Percentiles rank a stretch among this genome's conserved stretches.
These are phyloP conservation scores for Macrotus californicus DNA, from an alignment of 2,113 vertebrate species.

Conservation along the genomic window DNA sequence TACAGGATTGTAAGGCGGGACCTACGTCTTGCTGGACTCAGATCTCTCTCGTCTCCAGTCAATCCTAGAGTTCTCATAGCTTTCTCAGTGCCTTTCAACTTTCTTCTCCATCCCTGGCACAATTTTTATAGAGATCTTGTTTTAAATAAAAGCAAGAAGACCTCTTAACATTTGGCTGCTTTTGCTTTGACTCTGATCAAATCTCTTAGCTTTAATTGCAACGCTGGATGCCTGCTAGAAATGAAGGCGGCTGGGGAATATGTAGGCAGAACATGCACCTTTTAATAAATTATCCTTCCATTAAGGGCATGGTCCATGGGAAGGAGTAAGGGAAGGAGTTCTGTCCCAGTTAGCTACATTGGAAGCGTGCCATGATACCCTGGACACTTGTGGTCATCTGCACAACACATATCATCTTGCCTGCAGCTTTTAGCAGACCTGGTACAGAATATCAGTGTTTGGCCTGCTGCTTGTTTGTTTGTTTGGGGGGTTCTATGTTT, in stretches of 20 bases:
- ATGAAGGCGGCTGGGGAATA: not conserved
- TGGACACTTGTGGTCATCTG: not conserved
- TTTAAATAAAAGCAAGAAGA: constrained; percentile 13
- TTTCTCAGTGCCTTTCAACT: not conserved
- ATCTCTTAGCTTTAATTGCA: not conserved
- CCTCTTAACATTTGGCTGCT: not conserved
- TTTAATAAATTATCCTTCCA: not conserved
- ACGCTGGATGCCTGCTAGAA: not conserved
- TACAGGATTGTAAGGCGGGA: not conserved
- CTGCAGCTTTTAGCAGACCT: not conserved
- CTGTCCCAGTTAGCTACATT: not conserved
- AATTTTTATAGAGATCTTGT: not conserved
- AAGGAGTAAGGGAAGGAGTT: not conserved
- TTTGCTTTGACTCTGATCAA: not conserved
- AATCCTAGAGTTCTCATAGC: not conserved
- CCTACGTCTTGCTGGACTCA: not conserved
- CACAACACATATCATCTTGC: not conserved
- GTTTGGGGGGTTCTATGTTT: not conserved
- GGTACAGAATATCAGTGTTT: not conserved
- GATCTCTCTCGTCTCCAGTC: not conserved
- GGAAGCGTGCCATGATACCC: not conserved
- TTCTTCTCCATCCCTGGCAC: not conserved
- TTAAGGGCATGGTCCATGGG: not conserved
- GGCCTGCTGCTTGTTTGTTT: not conserved
- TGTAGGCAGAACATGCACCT: not conserved